Evolutionary conservation across 2,113 vertebrate species (phyloP).

Genomic region (Dasypus novemcinctus): DNA sequence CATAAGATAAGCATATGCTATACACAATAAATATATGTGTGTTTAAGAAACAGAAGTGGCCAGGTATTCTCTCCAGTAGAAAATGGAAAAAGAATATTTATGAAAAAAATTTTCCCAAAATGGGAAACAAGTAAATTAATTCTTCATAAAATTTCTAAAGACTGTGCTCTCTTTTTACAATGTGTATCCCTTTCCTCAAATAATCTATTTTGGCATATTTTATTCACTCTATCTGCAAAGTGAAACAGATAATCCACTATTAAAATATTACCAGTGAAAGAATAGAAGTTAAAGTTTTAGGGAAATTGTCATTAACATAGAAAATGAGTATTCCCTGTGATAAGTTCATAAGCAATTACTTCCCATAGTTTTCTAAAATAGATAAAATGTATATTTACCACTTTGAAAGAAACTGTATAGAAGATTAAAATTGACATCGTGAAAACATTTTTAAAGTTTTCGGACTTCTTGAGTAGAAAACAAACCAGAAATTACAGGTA

Average conservation of each 20-base stretch:
- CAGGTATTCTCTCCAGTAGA: neutral
- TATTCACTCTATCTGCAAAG: neutral
- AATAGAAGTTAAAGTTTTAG: neutral
- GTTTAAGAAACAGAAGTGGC: neutral
- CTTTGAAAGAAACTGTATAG: neutral
- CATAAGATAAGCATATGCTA: neutral
- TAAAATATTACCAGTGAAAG: neutral
- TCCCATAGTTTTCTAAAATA: slow-evolving; percentile 13
- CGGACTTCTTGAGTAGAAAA: slow-evolving; percentile 24
- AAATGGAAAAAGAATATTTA: neutral
- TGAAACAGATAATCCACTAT: slow-evolving; percentile 8
- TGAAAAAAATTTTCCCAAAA: neutral
- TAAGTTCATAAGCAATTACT: slow-evolving; percentile 31
- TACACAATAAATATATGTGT: neutral
- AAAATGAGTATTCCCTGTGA: neutral
- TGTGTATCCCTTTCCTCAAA: neutral
- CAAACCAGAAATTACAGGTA: slow-evolving; percentile 28
- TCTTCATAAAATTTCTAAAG: neutral
- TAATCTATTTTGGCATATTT: neutral
- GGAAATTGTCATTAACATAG: neutral
- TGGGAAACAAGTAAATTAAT: too few relatives aligned
- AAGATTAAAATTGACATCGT: slow-evolving; percentile 48
- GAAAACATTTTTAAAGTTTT: slow-evolving; percentile 55
- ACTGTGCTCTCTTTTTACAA: neutral
- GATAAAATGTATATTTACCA: neutral